Evolutionary conservation across 2,113 vertebrate species (phyloP).

Genomic region (Rana temporaria): DNA sequence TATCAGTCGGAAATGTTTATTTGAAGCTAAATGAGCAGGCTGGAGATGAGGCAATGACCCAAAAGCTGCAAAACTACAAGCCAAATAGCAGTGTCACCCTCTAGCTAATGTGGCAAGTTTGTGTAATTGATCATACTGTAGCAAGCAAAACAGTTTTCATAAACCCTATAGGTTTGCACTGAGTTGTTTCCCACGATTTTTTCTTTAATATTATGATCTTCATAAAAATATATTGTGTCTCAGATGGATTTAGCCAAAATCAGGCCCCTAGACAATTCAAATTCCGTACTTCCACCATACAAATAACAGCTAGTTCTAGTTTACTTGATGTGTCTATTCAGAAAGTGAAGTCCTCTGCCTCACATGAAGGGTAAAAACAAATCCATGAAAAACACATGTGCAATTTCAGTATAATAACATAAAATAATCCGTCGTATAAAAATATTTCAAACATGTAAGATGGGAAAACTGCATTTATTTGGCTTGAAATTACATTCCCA

Average conservation of each 20-base stretch:
- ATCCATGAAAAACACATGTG: conserved; percentile 50
- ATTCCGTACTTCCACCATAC: conserved; percentile 17
- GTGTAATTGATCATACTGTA: no score
- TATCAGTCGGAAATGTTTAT: no score
- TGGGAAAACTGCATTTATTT: conserved; percentile 43
- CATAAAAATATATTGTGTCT: no score
- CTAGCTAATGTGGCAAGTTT: no score
- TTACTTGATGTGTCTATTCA: conserved; percentile 1
- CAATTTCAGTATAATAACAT: conserved; percentile 40
- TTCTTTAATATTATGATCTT: no score
- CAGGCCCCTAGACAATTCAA: conserved; percentile 16
- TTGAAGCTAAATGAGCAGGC: no score
- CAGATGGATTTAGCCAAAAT: not conserved
- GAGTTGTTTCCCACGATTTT: no score
- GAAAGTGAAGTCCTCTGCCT: conserved; percentile 28
- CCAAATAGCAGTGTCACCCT: no score
- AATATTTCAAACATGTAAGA: conserved; percentile 44
- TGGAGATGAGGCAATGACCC: no score
- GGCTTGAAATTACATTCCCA: conserved; percentile 25
- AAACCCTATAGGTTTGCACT: no score
- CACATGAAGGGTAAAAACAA: conserved; percentile 39
- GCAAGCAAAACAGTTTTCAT: no score
- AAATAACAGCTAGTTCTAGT: conserved; percentile 34
- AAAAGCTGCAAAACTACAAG: no score
- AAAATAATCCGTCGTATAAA: conserved; percentile 46